Conservation (phyloP, 2,113 vertebrate species). For the Jacana jacana region DNA sequence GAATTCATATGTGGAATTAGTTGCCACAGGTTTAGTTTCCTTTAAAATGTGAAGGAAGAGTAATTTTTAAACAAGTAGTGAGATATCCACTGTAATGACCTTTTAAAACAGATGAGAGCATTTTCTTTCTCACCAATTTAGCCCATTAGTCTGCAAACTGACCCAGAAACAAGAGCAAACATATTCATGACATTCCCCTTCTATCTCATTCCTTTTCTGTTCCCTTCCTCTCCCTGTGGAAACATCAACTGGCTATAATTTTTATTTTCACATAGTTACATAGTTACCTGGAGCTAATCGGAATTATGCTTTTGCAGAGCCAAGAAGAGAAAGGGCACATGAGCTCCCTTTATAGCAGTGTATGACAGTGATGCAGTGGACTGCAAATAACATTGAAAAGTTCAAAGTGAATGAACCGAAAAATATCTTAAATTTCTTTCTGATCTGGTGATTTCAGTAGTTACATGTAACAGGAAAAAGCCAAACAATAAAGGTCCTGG, state of each 20-base stretch:
- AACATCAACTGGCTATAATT: neutral
- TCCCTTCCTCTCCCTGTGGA: neutral
- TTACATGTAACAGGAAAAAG: neutral
- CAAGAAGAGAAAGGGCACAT: neutral
- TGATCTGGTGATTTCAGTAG: neutral
- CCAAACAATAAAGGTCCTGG: constrained; percentile 9
- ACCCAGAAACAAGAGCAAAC: neutral
- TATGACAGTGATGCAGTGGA: neutral
- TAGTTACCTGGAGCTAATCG: neutral
- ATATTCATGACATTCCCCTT: fast-evolving
- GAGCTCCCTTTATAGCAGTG: neutral
- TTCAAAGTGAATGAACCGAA: constrained; percentile 27
- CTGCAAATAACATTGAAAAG: constrained; percentile 11
- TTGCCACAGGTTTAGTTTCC: neutral
- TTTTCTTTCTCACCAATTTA: neutral
- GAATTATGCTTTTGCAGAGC: neutral
- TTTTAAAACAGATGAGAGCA: neutral
- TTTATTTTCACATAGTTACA: neutral
- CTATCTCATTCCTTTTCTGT: neutral
- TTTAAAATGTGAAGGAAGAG: neutral
- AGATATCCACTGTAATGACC: neutral
- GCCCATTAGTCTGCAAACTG: neutral
- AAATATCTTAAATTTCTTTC: constrained; percentile 27
- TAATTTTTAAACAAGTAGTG: neutral
- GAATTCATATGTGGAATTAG: neutral